phyloP scores from a whole-genome alignment of 2,113 vertebrate species.

The Misgurnus anguillicaudatus region DNA sequence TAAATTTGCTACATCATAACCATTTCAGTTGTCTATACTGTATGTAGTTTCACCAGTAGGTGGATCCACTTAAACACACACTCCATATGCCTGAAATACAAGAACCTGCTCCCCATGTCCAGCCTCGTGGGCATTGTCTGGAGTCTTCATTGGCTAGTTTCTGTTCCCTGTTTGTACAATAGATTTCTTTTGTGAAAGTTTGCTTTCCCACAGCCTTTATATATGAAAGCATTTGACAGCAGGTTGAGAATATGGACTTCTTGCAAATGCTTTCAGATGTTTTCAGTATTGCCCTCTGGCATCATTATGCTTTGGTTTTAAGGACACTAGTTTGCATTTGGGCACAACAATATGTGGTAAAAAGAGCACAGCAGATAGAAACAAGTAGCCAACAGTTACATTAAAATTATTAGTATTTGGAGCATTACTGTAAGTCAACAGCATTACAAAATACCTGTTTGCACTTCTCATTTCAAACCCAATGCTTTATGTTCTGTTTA shows the following conservation, averaged over 20 bases:
- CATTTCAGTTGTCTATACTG: neutral
- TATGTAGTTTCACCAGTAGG: conserved; percentile 8
- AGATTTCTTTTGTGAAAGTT: conserved; percentile 38
- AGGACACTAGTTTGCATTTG: neutral
- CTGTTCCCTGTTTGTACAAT: conserved; percentile 10
- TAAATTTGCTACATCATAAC: conserved; percentile 5
- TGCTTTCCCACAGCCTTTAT: conserved; percentile 20
- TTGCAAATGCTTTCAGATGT: neutral
- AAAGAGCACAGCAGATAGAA: conserved; percentile 26
- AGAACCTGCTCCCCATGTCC: conserved; percentile 19
- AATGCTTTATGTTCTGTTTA: conserved; percentile 21
- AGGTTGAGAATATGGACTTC: neutral
- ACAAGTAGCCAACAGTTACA: conserved; percentile 39
- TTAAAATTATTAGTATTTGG: conserved; percentile 23
- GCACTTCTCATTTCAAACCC: conserved; percentile 25
- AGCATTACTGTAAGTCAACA: conserved; percentile 25
- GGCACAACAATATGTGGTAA: neutral
- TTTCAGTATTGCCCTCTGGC: neutral
- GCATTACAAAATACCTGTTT: conserved; percentile 21
- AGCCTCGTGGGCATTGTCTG: conserved; percentile 37
- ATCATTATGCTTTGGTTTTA: neutral
- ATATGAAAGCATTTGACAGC: conserved; percentile 20
- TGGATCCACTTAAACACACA: conserved; percentile 25
- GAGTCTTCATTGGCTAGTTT: conserved; percentile 46
- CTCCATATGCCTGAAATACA: neutral